Evolutionary conservation across 2,888 invertebrate genomes (phyloP).

Genomic region (Drosophila prolongata): DNA sequence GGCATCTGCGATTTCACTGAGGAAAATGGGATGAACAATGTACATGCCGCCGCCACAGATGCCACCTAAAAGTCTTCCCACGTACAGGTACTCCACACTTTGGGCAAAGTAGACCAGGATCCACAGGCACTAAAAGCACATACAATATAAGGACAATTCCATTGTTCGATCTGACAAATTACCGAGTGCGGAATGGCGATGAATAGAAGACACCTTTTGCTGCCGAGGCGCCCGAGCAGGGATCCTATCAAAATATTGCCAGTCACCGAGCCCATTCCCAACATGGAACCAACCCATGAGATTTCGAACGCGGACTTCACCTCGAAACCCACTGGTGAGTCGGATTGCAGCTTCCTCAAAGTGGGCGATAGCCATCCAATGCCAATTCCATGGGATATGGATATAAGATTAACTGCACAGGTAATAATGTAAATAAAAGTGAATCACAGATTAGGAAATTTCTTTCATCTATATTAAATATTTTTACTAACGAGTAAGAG

Average conservation of each 20-base stretch:
- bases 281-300: constrained; percentile 82
- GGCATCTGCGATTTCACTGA: constrained; percentile 73
- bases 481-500: background rate
- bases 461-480: no score
- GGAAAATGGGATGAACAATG: constrained; percentile 72
- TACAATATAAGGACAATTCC: background rate
- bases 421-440: no score
- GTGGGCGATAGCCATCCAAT: constrained; percentile 83
- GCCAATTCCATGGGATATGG: constrained; percentile 82
- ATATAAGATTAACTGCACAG: constrained; percentile 78
- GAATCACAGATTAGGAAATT: no score
- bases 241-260: constrained; percentile 76
- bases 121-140: constrained; percentile 63
- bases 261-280: constrained; percentile 75
- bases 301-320: constrained; percentile 61
- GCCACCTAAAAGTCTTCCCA: constrained; percentile 70
- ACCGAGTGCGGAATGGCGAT: constrained; percentile 80
- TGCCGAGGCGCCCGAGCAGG: constrained; percentile 68
- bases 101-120: constrained; percentile 62
- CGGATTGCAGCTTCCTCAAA: constrained; percentile 72
- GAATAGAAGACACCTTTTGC: constrained; percentile 70
- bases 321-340: constrained; percentile 62
- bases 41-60: constrained; percentile 74
- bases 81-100: constrained; percentile 59
- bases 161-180: constrained; percentile 28